phyloP scores from a whole-genome alignment of 2,113 vertebrate species.

The Cyphotilapia sp. region DNA sequence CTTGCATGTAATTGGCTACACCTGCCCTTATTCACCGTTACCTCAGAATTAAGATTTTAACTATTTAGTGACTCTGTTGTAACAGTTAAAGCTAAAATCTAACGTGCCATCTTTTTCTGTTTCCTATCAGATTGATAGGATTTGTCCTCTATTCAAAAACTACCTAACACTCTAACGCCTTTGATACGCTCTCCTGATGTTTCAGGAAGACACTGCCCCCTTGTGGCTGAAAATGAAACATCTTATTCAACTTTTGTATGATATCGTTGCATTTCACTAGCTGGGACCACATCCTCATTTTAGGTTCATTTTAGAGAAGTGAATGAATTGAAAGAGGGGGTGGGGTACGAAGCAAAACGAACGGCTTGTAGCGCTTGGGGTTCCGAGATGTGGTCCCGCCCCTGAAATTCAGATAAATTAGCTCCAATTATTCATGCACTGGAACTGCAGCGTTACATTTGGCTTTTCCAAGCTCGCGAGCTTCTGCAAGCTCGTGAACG shows the following conservation, averaged over 20 bases:
- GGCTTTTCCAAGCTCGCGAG: not conserved
- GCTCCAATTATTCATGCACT: not conserved
- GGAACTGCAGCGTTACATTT: not conserved
- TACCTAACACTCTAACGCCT: rapidly evolving
- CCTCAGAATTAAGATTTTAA: not conserved
- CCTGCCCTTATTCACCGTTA: not conserved
- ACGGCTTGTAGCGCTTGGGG: rapidly evolving
- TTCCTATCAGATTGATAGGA: not conserved
- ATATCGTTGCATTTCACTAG: rapidly evolving
- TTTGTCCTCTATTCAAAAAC: not conserved
- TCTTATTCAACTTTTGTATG: not conserved
- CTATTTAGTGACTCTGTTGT: not conserved
- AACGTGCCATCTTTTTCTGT: not conserved
- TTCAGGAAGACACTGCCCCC: conserved; percentile 23
- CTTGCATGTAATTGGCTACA: not conserved
- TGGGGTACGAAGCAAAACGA: rapidly evolving
- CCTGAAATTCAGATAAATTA: not conserved
- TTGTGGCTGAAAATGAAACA: not conserved
- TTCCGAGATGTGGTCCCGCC: rapidly evolving
- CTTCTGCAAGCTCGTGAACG: rapidly evolving
- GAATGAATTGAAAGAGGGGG: not conserved
- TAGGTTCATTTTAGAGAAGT: not conserved
- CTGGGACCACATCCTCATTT: not conserved
- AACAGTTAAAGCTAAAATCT: not conserved
- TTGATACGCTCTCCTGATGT: rapidly evolving